A percentile compares a stretch with the other conserved stretches of the same genome.
Evolutionary conservation across 2,113 vertebrate genomes (phyloP).

Genomic region (Scomber scombrus): DNA sequence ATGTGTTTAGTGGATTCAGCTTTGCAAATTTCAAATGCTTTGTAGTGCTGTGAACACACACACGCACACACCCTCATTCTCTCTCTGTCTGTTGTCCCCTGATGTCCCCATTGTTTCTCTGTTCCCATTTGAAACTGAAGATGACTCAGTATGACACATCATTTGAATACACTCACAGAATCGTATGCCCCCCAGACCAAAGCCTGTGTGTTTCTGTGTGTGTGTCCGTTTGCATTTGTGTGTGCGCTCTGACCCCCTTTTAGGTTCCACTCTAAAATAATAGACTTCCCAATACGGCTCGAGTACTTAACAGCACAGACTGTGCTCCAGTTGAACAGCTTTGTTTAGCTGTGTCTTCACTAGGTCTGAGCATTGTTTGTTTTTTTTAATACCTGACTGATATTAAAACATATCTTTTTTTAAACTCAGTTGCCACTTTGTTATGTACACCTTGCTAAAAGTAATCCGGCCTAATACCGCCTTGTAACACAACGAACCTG

Average conservation of each 20-base stretch:
- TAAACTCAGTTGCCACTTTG: neutral
- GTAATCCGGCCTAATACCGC: neutral
- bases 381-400: neutral
- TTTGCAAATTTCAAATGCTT: slow-evolving; percentile 32
- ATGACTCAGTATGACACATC: slow-evolving; percentile 71
- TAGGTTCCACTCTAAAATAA: slow-evolving; percentile 32
- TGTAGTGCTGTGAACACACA: slow-evolving; percentile 32
- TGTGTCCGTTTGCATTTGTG: slow-evolving; percentile 14
- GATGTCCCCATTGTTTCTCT: slow-evolving; percentile 66
- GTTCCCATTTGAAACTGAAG: slow-evolving; percentile 61
- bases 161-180: slow-evolving; percentile 68
- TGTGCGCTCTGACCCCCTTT: slow-evolving; percentile 48
- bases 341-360: neutral
- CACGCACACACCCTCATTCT: slow-evolving; percentile 3
- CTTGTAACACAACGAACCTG: no score
- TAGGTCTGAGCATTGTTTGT: neutral
- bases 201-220: slow-evolving; percentile 31
- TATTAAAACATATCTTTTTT: neutral
- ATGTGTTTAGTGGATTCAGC: slow-evolving; percentile 37
- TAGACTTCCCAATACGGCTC: slow-evolving; percentile 14
- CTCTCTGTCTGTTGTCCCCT: slow-evolving; percentile 30
- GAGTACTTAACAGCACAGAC: slow-evolving; percentile 23
- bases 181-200: slow-evolving; percentile 56
- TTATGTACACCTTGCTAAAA: neutral
- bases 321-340: slow-evolving; percentile 8